Evolutionary conservation across 2,797 vertebrate genomes (phyloP).

Genomic region (Mycteria americana): DNA sequence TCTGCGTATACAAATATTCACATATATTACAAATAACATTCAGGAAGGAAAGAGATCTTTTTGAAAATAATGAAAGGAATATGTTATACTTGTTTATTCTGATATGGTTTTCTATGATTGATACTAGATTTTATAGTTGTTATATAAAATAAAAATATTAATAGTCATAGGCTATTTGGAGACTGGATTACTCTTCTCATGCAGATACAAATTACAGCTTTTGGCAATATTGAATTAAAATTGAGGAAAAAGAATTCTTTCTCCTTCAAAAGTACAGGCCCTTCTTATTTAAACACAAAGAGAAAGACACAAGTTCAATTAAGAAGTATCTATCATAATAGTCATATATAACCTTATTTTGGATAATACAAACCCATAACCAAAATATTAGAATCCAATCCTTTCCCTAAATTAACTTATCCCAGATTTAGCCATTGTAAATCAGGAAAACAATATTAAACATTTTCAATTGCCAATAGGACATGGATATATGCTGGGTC

Average conservation of each 20-base stretch:
- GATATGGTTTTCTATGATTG: neutral
- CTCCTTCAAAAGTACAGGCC: neutral
- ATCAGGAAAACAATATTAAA: neutral
- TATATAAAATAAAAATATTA: neutral
- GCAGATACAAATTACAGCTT: neutral
- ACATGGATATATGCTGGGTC: neutral
- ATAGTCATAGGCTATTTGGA: neutral
- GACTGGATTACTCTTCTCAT: neutral
- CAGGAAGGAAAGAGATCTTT: neutral
- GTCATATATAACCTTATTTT: neutral
- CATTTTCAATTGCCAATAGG: neutral
- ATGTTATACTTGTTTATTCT: neutral
- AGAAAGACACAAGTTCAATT: neutral
- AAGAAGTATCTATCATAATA: neutral
- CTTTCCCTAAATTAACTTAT: neutral
- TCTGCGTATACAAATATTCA: neutral
- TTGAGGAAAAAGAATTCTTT: neutral
- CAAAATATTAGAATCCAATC: neutral
- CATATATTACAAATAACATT: neutral
- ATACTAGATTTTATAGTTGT: neutral
- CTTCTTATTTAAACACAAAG: neutral
- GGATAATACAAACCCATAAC: neutral
- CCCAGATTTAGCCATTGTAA: neutral
- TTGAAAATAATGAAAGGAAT: neutral
- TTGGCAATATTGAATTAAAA: neutral